Evolutionary conservation across 2,113 vertebrate species (phyloP).

Genomic region (Mesitornis unicolor): DNA sequence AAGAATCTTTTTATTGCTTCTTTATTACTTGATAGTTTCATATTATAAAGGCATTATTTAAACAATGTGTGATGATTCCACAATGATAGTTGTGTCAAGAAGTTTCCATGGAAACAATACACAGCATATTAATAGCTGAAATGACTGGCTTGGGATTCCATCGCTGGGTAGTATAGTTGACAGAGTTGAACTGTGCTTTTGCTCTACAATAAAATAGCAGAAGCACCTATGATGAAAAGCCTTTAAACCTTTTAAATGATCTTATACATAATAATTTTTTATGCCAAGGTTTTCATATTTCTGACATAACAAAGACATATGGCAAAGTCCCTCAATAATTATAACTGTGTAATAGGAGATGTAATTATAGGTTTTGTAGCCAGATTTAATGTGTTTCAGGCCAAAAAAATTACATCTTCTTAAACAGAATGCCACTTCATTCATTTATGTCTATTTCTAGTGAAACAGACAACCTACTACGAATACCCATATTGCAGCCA

Average conservation of each 20-base stretch:
- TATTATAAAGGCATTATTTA: background rate
- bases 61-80: background rate
- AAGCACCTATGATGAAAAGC: background rate
- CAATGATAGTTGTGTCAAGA: background rate
- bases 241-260: background rate
- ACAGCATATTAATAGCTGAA: background rate
- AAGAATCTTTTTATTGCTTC: background rate
- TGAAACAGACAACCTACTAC: background rate
- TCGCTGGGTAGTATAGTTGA: background rate
- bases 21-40: background rate
- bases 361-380: background rate
- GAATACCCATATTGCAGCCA: background rate
- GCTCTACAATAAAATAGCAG: background rate
- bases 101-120: background rate
- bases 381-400: background rate
- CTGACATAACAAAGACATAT: background rate
- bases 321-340: conserved; percentile 23
- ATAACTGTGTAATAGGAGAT: background rate
- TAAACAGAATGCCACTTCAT: background rate
- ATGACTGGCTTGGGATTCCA: background rate
- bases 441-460: background rate
- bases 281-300: background rate
- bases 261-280: background rate
- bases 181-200: background rate
- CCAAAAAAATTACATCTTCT: background rate